Base-by-base conservation (phyloP, 2,888 invertebrate genomes). In the Cabera pusaria region DNA sequence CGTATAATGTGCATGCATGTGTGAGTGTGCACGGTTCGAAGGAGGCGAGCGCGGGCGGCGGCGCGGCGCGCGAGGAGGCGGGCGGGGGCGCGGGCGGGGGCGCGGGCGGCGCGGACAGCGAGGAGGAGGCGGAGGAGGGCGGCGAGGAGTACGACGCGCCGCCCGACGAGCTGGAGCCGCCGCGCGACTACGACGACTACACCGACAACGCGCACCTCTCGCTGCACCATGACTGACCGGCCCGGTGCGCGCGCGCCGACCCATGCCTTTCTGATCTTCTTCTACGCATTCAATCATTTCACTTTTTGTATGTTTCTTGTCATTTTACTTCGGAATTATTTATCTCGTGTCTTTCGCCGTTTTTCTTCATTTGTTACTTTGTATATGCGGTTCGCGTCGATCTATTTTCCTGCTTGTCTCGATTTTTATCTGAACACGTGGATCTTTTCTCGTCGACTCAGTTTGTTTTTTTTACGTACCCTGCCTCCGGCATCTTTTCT, bases 131-230 rank as follows among this genome's bases (percentile, higher is more conserved):
- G 12, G 70, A 53, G 16, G 76, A 63, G 42, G 64, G 51, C 19
- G 76, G 60, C 32, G 74, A 70, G 44, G 77, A 82, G 50, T 70
- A 77, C 62, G 77, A 78, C 43, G 67, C 59, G 40, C 65, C 64
- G 52, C 17, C 67, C 50, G 75, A 76, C 55, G 81, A 81, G 46
- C 72, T 72, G 3, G 81, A 78, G 38, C 57, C 71, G 48, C 62
- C 73, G 56, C 72, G 75, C 41, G 80, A 85, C 65, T 85, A 86
- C 70, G 84, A 85, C 61, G 86, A 86, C 74, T 86, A 87, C 75
- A 67, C 68, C 25, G 85, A 86, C 71, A 83, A 86, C 73, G 71
- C 81, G 59, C 79, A 80, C 58, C 71, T 63, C 57, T 56, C 77
- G 49, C 70, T 53, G 37, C 76, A 64, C 57, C 78, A 64, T 62